These are phyloP conservation scores for Eledone cirrhosa DNA, from an alignment of 2,888 invertebrate genomes.

Conservation along the genomic window DNA sequence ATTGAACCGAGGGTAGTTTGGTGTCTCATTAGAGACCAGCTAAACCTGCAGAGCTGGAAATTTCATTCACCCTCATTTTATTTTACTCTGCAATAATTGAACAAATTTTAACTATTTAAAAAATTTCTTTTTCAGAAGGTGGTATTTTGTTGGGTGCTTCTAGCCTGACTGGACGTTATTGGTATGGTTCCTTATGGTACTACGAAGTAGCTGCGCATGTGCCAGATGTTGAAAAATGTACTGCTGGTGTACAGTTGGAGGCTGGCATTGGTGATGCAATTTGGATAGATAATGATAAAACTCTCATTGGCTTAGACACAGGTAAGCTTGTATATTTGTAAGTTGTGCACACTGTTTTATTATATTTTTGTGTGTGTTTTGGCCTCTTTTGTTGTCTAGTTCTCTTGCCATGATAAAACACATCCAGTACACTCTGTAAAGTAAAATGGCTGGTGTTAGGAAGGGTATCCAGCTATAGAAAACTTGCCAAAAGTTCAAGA, in stretches of 20 bases:
- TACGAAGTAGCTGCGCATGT: conserved; percentile 68
- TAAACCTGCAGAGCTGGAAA: too few species aligned
- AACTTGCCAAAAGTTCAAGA: too few species aligned
- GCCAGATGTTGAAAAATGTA: conserved; percentile 67
- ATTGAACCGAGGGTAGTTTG: too few species aligned
- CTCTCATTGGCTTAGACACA: conserved; percentile 71
- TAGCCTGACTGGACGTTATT: conserved; percentile 72
- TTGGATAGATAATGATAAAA: conserved; percentile 65
- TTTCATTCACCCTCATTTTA: too few species aligned
- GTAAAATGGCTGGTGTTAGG: too few species aligned
- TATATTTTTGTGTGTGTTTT: too few species aligned
- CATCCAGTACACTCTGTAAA: too few species aligned
- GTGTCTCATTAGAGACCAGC: too few species aligned
- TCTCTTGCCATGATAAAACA: too few species aligned
- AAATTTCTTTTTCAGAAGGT: conserved; percentile 67
- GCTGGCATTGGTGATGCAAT: conserved; percentile 70
- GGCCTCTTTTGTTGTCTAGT: too few species aligned
- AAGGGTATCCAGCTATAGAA: too few species aligned
- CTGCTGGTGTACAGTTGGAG: conserved; percentile 68
- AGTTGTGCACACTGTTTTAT: background rate
- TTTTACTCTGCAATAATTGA: too few species aligned
- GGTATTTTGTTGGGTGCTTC: conserved; percentile 72
- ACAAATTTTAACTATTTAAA: background rate
- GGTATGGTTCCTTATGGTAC: conserved; percentile 74
- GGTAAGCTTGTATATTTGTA: conserved; percentile 61